Evolutionary conservation across 2,888 invertebrate genomes (phyloP).

Genomic region (Nezara viridula): DNA sequence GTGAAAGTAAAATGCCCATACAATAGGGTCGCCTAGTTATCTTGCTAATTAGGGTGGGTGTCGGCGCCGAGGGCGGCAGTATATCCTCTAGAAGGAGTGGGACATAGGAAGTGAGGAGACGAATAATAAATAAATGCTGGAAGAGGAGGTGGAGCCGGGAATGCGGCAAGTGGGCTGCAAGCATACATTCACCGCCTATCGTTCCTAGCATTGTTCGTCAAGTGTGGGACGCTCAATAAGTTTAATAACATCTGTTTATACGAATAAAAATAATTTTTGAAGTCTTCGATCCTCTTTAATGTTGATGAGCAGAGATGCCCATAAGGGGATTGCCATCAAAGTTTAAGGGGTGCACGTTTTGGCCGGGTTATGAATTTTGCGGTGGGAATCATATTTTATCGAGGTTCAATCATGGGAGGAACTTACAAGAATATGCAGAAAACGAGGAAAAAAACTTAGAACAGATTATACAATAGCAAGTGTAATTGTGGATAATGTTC

Average conservation of each 20-base stretch:
- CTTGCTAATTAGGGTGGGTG: slow-evolving; percentile 27
- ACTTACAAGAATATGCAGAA: no score
- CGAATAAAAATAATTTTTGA: neutral
- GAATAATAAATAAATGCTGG: slow-evolving; percentile 44
- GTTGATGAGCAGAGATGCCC: no score
- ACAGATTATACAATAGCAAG: no score
- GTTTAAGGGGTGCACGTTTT: no score
- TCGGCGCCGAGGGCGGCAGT: slow-evolving; percentile 4
- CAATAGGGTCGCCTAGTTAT: slow-evolving; percentile 23
- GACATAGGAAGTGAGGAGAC: slow-evolving; percentile 24
- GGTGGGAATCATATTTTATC: no score
- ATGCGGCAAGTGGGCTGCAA: slow-evolving; percentile 24
- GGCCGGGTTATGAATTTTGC: no score
- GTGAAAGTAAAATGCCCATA: neutral
- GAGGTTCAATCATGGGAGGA: no score
- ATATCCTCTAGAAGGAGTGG: neutral
- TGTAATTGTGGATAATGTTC: no score
- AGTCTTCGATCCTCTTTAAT: neutral
- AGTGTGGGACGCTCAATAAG: slow-evolving; percentile 33
- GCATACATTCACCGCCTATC: slow-evolving; percentile 33
- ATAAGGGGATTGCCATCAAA: no score
- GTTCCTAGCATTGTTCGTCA: slow-evolving; percentile 18
- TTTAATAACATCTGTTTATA: slow-evolving; percentile 20
- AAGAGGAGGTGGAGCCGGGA: slow-evolving; percentile 14
- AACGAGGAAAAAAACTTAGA: no score